Base-by-base conservation (phyloP, 2,888 invertebrate species). In the Hyalella azteca region DNA sequence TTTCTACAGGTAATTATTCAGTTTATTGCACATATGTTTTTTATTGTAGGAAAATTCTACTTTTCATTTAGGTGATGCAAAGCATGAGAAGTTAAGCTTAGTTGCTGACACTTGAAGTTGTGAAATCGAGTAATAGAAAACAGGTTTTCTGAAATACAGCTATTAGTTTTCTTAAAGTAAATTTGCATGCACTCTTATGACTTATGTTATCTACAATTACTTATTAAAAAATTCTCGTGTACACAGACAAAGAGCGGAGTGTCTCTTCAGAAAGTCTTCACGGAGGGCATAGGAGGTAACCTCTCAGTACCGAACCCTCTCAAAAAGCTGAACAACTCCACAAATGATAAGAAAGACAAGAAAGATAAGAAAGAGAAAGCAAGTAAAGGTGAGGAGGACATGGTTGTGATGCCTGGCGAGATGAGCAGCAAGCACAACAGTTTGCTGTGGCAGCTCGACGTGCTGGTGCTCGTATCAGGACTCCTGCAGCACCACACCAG, bases 401-500 rank as follows among this genome's bases (percentile, higher is more conserved):
- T 66, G 66, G 66, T 66, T 9, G 36, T 66, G 36, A 36, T 19
- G 66, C 66, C 66, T 36, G 66, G 66, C 36, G 36, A 66, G 36
- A 66, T 66, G 66, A 66, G 66, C 36, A 36, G 66, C 66, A 66
- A 22, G 19, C 66, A 66, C 66, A 66, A 66, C 39, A 66, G 66
- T 29, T 15, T 66, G 0, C 19, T 66, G 36, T 66, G 66, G 66
- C 66, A 66, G 66, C 66, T 66, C 36, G 66, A 66, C 36, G 66
- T 66, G 66, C 66, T 66, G n/a, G 66, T 66, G 66, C 19, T 66
- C 36, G 36, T 66, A 2, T 1, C 66, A 2, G 66, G 66, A 19
- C 36, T 66, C 36, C 66, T 66, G 29, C 32, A 66, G 66, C 66
- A 29, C n/a, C n/a, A n/a, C n/a, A n/a, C n/a, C n/a, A n/a, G n/a